phyloP scores from a whole-genome alignment of 2,113 vertebrate species.

The Hippopotamus amphibius region DNA sequence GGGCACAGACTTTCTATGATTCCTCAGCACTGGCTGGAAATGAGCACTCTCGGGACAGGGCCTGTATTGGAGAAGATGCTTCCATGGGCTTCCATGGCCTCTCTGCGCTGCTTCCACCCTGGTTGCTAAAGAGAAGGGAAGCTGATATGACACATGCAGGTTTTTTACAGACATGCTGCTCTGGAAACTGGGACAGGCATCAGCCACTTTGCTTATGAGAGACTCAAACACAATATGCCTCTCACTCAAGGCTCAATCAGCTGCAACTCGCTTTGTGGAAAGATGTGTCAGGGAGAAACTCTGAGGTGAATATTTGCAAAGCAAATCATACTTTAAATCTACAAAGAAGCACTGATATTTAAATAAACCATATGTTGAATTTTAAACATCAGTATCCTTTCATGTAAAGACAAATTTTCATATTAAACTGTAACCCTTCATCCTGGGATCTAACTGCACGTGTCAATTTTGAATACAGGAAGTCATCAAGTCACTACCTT shows the following conservation, averaged over 20 bases:
- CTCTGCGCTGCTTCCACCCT: not conserved
- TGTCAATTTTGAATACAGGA: constrained; percentile 2
- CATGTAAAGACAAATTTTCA: constrained; percentile 7
- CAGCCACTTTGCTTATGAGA: not conserved
- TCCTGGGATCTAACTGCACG: not conserved
- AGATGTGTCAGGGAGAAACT: not conserved
- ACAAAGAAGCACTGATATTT: not conserved
- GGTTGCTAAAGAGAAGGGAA: constrained; percentile 40
- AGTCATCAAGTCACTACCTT: not conserved
- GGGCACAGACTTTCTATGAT: not conserved
- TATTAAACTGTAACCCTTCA: not conserved
- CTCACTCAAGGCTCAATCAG: not conserved
- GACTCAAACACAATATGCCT: not conserved
- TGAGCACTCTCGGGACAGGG: not conserved
- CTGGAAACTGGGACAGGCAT: constrained; percentile 48
- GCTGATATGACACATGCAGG: constrained; percentile 5
- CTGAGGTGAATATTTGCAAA: not conserved
- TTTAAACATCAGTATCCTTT: constrained; percentile 45
- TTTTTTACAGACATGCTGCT: constrained; percentile 26
- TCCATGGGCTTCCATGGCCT: not conserved
- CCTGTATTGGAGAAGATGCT: not conserved
- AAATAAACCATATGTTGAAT: constrained; percentile 19
- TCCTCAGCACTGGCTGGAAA: not conserved
- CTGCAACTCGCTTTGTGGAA: not conserved
- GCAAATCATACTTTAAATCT: constrained; percentile 52